Conservation (phyloP, 2,113 vertebrate genomes). For the Labeo rohita region DNA sequence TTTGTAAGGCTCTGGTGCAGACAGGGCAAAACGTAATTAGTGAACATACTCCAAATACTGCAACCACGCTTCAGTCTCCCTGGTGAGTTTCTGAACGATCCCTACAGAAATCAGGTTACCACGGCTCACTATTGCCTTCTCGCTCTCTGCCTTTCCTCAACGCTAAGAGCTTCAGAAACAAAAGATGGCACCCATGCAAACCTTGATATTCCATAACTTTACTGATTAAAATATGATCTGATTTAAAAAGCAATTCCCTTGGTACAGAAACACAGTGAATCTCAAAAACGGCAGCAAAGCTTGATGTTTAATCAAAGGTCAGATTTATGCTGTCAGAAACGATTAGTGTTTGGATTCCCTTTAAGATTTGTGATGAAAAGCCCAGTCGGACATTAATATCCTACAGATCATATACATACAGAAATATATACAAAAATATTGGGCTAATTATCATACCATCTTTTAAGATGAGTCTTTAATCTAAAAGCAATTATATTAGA, state of each 20-base stretch:
- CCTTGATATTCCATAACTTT: background rate
- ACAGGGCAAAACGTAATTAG: conserved; percentile 11
- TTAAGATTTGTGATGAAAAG: conserved; percentile 5
- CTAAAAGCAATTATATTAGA: background rate
- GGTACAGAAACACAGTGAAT: background rate
- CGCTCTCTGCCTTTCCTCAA: conserved; percentile 32
- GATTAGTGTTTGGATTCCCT: background rate
- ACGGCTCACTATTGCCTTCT: conserved; percentile 61
- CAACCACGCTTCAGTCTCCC: conserved; percentile 33
- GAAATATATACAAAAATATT: background rate
- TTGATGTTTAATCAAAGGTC: background rate
- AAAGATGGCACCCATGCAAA: conserved; percentile 4
- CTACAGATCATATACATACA: background rate
- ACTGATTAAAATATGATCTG: background rate
- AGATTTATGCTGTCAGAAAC: background rate
- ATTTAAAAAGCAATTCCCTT: background rate
- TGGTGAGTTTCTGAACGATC: conserved; percentile 49
- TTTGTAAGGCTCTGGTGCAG: background rate
- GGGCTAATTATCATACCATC: background rate
- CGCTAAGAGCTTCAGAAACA: background rate
- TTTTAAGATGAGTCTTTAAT: background rate
- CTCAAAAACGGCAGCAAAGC: background rate
- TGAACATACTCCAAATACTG: conserved; percentile 32
- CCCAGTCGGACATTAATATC: background rate
- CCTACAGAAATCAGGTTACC: conserved; percentile 56